Conservation (phyloP, 2,113 vertebrate species). For the Malurus cyaneus region DNA sequence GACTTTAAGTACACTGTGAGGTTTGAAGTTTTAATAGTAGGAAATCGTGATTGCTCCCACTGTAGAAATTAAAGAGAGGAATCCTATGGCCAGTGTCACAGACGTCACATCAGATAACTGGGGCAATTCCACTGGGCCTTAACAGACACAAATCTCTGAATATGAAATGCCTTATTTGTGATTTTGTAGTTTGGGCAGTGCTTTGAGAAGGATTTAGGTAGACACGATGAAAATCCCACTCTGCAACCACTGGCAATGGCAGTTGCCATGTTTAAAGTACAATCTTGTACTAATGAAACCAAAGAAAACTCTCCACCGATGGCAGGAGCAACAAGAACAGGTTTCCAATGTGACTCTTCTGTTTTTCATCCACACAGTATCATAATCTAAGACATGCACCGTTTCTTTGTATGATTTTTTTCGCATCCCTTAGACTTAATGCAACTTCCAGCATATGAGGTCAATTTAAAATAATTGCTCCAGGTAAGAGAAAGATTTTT, state of each 20-base stretch:
- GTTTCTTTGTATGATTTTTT: background rate
- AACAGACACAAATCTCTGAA: background rate
- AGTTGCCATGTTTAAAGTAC: background rate
- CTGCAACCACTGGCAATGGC: background rate
- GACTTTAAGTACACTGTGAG: background rate
- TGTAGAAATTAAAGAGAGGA: background rate
- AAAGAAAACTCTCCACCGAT: background rate
- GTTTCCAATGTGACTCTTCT: background rate
- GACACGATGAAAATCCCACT: background rate
- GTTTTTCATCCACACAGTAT: background rate
- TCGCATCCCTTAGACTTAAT: background rate
- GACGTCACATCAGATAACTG: background rate
- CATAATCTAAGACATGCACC: background rate
- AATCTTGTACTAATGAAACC: background rate
- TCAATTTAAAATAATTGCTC: background rate
- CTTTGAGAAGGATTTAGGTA: background rate
- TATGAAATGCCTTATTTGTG: background rate
- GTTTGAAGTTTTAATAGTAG: background rate
- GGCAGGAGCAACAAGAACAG: background rate
- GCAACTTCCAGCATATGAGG: background rate
- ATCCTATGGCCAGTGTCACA: background rate
- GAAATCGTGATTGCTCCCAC: background rate
- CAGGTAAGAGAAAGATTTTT: background rate
- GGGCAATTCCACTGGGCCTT: background rate
- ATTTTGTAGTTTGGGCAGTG: background rate